A percentile compares a stretch with the other conserved stretches of the same genome.
These are phyloP conservation scores for Lacerta viridis DNA, from an alignment of 2,797 vertebrate genomes.

Conservation along the genomic window DNA sequence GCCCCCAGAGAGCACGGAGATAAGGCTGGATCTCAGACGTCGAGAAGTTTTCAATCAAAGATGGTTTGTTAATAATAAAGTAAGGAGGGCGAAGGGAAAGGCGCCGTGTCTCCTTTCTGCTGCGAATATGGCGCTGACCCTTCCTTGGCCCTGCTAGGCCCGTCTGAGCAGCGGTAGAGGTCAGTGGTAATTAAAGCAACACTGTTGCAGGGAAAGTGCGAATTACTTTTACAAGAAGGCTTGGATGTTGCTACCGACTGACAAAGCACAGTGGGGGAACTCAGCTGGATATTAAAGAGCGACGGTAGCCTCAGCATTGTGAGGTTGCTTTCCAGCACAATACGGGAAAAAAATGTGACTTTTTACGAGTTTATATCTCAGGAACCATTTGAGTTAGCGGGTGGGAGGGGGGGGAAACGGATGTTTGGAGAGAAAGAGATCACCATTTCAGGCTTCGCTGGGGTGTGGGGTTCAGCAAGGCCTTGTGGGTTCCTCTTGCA, in stretches of 20 bases:
- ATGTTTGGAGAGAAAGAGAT: neutral
- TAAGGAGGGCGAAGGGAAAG: slow-evolving; percentile 75
- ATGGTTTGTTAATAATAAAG: slow-evolving; percentile 84
- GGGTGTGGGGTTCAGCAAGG: neutral
- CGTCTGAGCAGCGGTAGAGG: slow-evolving; percentile 84
- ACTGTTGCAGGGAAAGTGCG: slow-evolving; percentile 86
- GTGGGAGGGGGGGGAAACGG: neutral
- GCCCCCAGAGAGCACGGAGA: slow-evolving; percentile 82
- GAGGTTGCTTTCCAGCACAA: slow-evolving; percentile 84
- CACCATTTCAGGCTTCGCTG: neutral
- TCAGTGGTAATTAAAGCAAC: slow-evolving; percentile 90
- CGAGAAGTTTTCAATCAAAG: slow-evolving; percentile 84
- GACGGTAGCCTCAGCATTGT: slow-evolving; percentile 77
- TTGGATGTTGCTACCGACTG: slow-evolving; percentile 85
- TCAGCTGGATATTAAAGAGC: slow-evolving; percentile 85
- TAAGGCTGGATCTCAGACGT: slow-evolving; percentile 81
- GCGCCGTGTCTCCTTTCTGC: slow-evolving; percentile 81
- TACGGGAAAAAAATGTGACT: slow-evolving; percentile 85
- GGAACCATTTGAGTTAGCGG: slow-evolving; percentile 80
- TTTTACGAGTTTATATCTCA: slow-evolving; percentile 84
- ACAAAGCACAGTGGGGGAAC: slow-evolving; percentile 85
- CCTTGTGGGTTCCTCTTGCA: no score
- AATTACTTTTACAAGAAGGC: slow-evolving; percentile 86
- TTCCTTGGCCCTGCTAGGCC: slow-evolving; percentile 83
- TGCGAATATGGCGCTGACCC: slow-evolving; percentile 79